Evolutionary conservation across 2,113 vertebrate species (phyloP).

Genomic region (Theropithecus gelada): DNA sequence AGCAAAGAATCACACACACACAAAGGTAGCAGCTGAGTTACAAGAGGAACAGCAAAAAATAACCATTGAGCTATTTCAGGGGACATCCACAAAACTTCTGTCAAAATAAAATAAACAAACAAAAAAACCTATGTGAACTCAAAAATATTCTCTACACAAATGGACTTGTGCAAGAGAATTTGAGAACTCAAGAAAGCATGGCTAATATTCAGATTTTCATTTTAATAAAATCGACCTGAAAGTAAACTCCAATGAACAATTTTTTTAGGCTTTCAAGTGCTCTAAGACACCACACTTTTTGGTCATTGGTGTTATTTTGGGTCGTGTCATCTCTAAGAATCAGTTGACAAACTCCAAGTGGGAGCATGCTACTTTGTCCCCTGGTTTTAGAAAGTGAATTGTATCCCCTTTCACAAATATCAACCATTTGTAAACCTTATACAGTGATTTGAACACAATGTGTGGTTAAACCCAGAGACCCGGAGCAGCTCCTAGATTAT

Average conservation of each 20-base stretch:
- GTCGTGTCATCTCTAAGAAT: background rate
- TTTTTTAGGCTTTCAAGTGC: background rate
- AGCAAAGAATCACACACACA: constrained; percentile 75
- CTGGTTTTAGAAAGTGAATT: constrained; percentile 65
- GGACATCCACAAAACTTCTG: constrained; percentile 56
- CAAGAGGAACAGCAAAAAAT: constrained; percentile 77
- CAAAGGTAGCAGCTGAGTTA: constrained; percentile 78
- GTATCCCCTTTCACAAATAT: constrained; percentile 41
- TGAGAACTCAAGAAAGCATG: background rate
- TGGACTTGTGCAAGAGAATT: constrained; percentile 22
- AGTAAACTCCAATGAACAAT: constrained; percentile 23
- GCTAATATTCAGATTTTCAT: constrained; percentile 27
- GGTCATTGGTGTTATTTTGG: background rate
- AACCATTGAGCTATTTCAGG: constrained; percentile 71
- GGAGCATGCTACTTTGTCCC: constrained; percentile 34
- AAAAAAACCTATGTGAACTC: background rate
- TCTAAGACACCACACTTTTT: background rate
- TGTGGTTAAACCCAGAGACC: constrained; percentile 83
- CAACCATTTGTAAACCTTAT: constrained; percentile 69
- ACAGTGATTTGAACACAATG: constrained; percentile 80
- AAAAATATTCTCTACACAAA: background rate
- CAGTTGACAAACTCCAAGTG: constrained; percentile 5
- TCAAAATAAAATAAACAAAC: background rate
- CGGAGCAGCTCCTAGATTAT: constrained; percentile 86
- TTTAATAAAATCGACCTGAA: constrained; percentile 45